Evolutionary conservation across 2,797 vertebrate genomes (phyloP).

Genomic region (Macropus fuliginosus): DNA sequence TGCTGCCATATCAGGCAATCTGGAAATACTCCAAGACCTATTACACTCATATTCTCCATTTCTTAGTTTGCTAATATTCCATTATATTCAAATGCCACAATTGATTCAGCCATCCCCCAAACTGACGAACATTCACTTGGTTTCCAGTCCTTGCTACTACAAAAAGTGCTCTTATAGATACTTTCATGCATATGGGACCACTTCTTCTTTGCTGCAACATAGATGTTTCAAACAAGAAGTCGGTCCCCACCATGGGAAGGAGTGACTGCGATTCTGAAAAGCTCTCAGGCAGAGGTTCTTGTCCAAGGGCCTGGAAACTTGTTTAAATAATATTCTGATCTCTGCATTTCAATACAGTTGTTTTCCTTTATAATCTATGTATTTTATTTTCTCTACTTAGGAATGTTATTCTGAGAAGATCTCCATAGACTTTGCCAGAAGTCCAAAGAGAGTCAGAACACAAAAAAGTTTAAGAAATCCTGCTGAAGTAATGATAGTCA

Average conservation of each 20-base stretch:
- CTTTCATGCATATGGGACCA: background rate
- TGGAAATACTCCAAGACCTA: background rate
- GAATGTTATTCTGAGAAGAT: background rate
- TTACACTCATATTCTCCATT: background rate
- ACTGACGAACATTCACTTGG: background rate
- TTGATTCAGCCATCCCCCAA: background rate
- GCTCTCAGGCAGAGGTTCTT: background rate
- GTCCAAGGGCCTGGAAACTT: no score
- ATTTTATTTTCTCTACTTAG: background rate
- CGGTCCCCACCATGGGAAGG: background rate
- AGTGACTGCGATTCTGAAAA: background rate
- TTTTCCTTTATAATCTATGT: background rate
- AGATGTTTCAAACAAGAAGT: background rate
- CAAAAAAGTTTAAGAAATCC: background rate
- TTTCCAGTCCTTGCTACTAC: background rate
- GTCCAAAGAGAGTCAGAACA: background rate
- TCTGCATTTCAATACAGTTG: background rate
- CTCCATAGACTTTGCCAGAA: background rate
- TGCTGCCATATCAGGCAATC: background rate
- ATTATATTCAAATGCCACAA: background rate
- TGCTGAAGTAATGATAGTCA: background rate
- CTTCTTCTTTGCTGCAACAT: background rate
- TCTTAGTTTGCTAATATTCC: background rate
- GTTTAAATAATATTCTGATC: background rate
- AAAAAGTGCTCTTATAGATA: background rate